These are phyloP conservation scores for Hypsopygia costalis DNA, from an alignment of 2,888 invertebrate species.

Conservation along the genomic window DNA sequence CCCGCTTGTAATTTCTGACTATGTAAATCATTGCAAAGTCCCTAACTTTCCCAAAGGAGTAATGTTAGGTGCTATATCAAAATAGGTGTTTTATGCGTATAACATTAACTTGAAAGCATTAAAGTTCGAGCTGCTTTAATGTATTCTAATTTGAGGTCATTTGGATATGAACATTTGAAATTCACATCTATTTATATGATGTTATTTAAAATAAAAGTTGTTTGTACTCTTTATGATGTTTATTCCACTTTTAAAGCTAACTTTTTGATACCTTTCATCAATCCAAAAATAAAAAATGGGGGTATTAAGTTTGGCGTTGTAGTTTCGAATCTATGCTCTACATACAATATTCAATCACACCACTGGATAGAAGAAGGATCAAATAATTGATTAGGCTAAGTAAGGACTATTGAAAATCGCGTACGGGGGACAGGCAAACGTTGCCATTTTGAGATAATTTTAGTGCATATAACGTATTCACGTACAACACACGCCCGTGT, in stretches of 20 bases:
- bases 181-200: not conserved
- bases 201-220: not conserved
- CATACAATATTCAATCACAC: no score
- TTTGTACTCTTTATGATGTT: constrained; percentile 15
- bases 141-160: constrained; percentile 5
- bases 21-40: constrained; percentile 20
- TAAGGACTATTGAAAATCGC: no score
- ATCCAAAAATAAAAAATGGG: no score
- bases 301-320: no score
- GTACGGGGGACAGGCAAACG: no score
- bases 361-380: no score
- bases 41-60: constrained; percentile 15
- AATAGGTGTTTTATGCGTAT: constrained; percentile 7
- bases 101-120: constrained; percentile 3
- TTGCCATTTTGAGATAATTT: no score
- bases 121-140: constrained; percentile 4
- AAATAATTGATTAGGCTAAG: no score
- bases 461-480: no score
- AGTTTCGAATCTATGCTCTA: no score
- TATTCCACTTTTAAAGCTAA: constrained; percentile 4
- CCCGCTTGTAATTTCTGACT: constrained; percentile 20
- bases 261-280: no score
- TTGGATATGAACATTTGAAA: constrained; percentile 1
- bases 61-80: constrained; percentile 18
- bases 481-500: no score